Conservation (phyloP, 1,140 invertebrate species). For the Bombus ignitus region DNA sequence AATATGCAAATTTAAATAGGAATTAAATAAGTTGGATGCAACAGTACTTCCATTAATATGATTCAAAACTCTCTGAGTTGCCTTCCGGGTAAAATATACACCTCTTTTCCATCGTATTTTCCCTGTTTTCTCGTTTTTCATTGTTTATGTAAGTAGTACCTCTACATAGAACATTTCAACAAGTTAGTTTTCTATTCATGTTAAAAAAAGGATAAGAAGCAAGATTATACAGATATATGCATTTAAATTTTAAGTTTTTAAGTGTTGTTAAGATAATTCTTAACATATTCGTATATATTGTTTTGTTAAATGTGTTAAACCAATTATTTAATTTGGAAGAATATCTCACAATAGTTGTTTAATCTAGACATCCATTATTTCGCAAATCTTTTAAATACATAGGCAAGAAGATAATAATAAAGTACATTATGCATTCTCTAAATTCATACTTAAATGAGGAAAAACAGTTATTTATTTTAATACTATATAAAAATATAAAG, state of each 20-base stretch:
- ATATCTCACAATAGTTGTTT: too few relatives aligned
- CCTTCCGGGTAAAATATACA: background rate
- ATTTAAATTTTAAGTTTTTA: background rate
- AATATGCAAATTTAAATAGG: background rate
- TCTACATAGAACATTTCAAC: background rate
- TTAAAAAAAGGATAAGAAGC: background rate
- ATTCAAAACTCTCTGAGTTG: background rate
- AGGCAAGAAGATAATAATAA: too few relatives aligned
- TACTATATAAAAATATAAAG: too few relatives aligned
- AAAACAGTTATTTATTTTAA: too few relatives aligned
- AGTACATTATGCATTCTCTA: accelerated
- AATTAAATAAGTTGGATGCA: background rate
- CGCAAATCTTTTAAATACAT: too few relatives aligned
- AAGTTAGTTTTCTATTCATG: background rate
- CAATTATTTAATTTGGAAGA: too few relatives aligned
- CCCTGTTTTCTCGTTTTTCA: background rate
- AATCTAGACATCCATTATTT: too few relatives aligned
- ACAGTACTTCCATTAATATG: background rate
- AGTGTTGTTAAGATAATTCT: background rate
- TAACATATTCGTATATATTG: too few relatives aligned
- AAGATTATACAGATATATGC: too few relatives aligned
- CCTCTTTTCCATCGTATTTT: background rate
- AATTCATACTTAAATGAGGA: too few relatives aligned
- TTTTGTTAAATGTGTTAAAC: too few relatives aligned
- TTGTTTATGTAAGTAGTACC: too few relatives aligned